These are phyloP conservation scores for Ambastaia sidthimunki DNA, from an alignment of 2,797 vertebrate species.

Conservation along the genomic window DNA sequence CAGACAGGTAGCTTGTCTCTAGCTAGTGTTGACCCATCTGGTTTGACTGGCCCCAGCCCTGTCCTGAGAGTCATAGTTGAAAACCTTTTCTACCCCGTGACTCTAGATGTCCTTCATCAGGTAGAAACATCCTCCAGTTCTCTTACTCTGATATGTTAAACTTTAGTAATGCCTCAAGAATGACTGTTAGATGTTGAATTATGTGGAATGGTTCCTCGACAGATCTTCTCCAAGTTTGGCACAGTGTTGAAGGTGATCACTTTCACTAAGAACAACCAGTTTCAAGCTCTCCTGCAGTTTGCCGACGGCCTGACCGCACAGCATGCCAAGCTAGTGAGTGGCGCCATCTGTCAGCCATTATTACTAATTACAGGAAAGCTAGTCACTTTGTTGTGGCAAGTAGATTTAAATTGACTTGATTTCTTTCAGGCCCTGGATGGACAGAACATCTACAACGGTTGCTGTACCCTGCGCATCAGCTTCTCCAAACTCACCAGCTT, in stretches of 20 bases:
- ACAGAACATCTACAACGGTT: conserved; percentile 97
- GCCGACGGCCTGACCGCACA: conserved; percentile 88
- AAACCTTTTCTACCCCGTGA: conserved; percentile 94
- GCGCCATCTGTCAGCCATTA: conserved; percentile 37
- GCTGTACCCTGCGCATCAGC: conserved; percentile 93
- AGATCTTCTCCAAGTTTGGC: conserved; percentile 98
- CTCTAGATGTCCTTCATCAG: conserved; percentile 93
- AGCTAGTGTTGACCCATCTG: conserved; percentile 75
- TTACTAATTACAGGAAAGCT: background rate
- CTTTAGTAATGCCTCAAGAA: background rate
- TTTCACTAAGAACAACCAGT: conserved; percentile 97
- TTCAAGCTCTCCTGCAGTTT: conserved; percentile 93
- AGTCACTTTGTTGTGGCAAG: background rate
- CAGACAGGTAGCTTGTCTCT: conserved; percentile 81
- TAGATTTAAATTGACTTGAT: background rate
- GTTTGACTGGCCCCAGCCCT: conserved; percentile 79
- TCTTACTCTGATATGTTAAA: background rate
- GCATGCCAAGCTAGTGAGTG: conserved; percentile 91
- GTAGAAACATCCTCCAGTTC: conserved; percentile 67
- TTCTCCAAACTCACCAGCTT: conserved; percentile 96
- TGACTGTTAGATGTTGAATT: conserved; percentile 13
- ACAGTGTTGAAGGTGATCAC: conserved; percentile 94
- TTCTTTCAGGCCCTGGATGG: conserved; percentile 87
- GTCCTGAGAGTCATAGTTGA: conserved; percentile 96
- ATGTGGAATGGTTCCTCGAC: conserved; percentile 24